Percentiles rank a stretch among this genome's conserved stretches.
Evolutionary conservation across 2,888 invertebrate species (phyloP).

Genomic region (Eupithecia exiguata): DNA sequence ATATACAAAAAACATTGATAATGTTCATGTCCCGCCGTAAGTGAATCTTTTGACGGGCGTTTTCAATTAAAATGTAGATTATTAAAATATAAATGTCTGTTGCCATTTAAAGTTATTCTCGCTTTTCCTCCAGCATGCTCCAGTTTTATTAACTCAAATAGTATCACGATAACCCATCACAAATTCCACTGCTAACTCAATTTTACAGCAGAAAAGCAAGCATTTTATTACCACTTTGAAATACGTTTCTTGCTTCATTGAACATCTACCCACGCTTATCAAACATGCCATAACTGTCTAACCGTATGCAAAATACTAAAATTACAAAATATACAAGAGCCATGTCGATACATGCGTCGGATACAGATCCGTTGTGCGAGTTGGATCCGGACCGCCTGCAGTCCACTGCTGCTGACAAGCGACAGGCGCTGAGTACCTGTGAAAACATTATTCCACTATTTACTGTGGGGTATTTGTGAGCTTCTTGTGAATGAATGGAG

Average conservation of each 20-base stretch:
- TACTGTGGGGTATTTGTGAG: neutral
- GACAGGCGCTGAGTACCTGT: slow-evolving; percentile 26
- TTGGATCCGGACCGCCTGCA: slow-evolving; percentile 42
- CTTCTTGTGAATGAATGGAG: neutral
- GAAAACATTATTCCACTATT: slow-evolving; percentile 13
- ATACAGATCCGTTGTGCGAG: slow-evolving; percentile 17
- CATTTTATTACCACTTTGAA: neutral
- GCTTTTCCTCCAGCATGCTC: neutral
- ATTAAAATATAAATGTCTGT: no score
- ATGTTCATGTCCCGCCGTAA: neutral
- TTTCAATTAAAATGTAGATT: neutral
- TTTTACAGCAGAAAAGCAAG: neutral
- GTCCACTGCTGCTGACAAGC: slow-evolving; percentile 42
- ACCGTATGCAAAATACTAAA: slow-evolving; percentile 19
- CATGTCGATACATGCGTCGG: slow-evolving; percentile 30
- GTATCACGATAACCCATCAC: neutral
- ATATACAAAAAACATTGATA: no score
- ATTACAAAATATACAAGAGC: slow-evolving; percentile 20
- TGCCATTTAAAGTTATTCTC: no score
- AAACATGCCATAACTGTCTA: slow-evolving; percentile 9
- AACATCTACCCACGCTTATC: neutral
- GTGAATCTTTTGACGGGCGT: neutral
- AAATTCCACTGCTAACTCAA: neutral
- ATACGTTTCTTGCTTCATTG: neutral
- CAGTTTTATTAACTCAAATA: neutral